Evolutionary conservation across 1,140 invertebrate genomes (phyloP).

Genomic region (Drosophila athabasca): DNA sequence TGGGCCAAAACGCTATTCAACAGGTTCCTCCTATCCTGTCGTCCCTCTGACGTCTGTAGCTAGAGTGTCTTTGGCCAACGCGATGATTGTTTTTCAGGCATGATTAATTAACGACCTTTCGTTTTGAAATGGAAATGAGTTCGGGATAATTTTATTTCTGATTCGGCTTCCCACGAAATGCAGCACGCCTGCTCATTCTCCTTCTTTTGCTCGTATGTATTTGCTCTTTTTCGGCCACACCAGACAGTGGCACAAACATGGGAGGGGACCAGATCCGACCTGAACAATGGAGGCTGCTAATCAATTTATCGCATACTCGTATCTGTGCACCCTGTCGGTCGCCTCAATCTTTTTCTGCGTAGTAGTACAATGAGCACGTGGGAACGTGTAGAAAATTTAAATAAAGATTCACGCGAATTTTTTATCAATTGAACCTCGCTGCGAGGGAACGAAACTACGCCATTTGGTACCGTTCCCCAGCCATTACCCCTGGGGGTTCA

Average conservation of each 20-base stretch:
- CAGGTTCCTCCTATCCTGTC: slow-evolving; percentile 19
- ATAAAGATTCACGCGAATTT: slow-evolving; percentile 13
- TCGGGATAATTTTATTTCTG: slow-evolving; percentile 49
- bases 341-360: not conserved
- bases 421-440: slow-evolving; percentile 52
- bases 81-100: slow-evolving; percentile 22
- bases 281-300: slow-evolving; percentile 34
- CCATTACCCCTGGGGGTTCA: slow-evolving; percentile 36
- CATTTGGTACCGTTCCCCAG: slow-evolving; percentile 23
- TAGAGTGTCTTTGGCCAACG: slow-evolving; percentile 22
- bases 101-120: slow-evolving; percentile 57
- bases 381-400: slow-evolving; percentile 39
- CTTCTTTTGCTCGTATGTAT: too few species aligned
- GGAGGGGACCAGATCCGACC: not conserved
- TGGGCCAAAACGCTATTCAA: slow-evolving; percentile 48
- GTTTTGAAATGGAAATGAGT: slow-evolving; percentile 35
- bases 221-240: slow-evolving; percentile 6
- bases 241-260: slow-evolving; percentile 32
- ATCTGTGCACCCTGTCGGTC: slow-evolving; percentile 15
- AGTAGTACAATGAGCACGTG: slow-evolving; percentile 31
- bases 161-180: slow-evolving; percentile 25
- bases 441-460: slow-evolving; percentile 34
- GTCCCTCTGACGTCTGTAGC: slow-evolving; percentile 18
- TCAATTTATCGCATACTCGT: slow-evolving; percentile 34
- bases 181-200: slow-evolving; percentile 5